Evolutionary conservation across 2,113 vertebrate genomes (phyloP).

Genomic region (Leptobrachium leishanense): DNA sequence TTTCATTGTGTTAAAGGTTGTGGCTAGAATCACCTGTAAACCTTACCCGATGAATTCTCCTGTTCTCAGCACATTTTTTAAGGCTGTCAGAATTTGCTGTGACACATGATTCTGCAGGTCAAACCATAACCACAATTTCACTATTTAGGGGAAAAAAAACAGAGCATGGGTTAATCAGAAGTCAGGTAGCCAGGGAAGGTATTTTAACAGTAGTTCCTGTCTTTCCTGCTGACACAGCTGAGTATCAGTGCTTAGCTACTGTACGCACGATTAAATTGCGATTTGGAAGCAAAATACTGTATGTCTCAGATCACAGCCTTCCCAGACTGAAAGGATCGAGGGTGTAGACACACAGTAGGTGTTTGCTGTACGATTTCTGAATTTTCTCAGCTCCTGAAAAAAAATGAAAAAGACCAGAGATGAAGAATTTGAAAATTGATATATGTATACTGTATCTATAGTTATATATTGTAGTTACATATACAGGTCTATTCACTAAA

Average conservation of each 20-base stretch:
- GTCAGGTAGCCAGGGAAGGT: background rate
- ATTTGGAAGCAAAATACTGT: background rate
- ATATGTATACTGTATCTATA: too few relatives aligned
- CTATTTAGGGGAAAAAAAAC: background rate
- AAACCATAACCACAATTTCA: constrained; percentile 11
- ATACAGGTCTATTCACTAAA: too few relatives aligned
- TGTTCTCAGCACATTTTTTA: constrained; percentile 24
- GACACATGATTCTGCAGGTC: constrained; percentile 10
- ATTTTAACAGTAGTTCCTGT: background rate
- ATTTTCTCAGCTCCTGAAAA: too few relatives aligned
- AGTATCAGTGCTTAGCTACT: background rate
- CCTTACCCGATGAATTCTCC: background rate
- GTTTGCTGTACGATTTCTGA: too few relatives aligned
- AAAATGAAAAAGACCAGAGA: too few relatives aligned
- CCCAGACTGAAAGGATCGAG: too few relatives aligned
- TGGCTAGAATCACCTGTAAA: background rate
- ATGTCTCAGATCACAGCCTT: too few relatives aligned
- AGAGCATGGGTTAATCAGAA: background rate
- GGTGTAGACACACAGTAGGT: too few relatives aligned
- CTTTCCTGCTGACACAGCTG: background rate
- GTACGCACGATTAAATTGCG: background rate
- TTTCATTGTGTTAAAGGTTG: background rate
- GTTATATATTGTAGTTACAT: too few relatives aligned
- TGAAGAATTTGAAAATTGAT: too few relatives aligned
- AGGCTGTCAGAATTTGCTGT: background rate